Evolutionary conservation across 2,797 vertebrate species (phyloP).

Genomic region (Diplodus sargus): DNA sequence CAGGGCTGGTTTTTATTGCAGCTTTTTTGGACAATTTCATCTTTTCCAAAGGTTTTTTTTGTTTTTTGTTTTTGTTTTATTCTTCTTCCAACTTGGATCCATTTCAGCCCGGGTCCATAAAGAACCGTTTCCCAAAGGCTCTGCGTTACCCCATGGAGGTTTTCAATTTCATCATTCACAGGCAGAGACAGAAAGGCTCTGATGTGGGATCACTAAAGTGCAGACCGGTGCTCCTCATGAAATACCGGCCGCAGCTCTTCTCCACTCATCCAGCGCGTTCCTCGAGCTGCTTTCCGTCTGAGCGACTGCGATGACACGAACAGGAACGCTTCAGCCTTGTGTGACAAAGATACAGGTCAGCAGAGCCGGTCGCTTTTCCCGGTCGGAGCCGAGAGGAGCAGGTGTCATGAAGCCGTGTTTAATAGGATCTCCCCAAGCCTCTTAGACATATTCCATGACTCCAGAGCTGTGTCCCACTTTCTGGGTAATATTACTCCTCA

Average conservation of each 20-base stretch:
- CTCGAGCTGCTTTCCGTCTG: slow-evolving; percentile 32
- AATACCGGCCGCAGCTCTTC: slow-evolving; percentile 35
- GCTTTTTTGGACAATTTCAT: slow-evolving; percentile 21
- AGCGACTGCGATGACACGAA: not conserved
- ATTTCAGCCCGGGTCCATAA: slow-evolving; percentile 46
- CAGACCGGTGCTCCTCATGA: slow-evolving; percentile 35
- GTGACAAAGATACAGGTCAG: slow-evolving; percentile 63
- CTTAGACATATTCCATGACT: slow-evolving; percentile 80
- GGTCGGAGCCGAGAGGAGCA: slow-evolving; percentile 72
- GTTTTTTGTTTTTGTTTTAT: not conserved
- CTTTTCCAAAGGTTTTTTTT: slow-evolving; percentile 12
- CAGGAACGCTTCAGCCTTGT: slow-evolving; percentile 10
- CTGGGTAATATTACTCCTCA: slow-evolving; percentile 39
- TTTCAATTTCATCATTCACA: slow-evolving; percentile 64
- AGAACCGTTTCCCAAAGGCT: slow-evolving; percentile 66
- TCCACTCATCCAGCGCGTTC: not conserved
- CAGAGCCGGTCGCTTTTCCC: slow-evolving; percentile 51
- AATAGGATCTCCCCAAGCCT: slow-evolving; percentile 83
- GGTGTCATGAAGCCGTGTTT: slow-evolving; percentile 79
- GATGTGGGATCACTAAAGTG: slow-evolving; percentile 63
- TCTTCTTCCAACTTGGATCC: not conserved
- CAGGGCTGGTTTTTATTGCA: not conserved
- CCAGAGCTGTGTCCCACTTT: slow-evolving; percentile 77
- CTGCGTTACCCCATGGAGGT: slow-evolving; percentile 57
- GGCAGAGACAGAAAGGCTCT: slow-evolving; percentile 51